Base-by-base conservation (phyloP, 2,113 vertebrate species). In the Rynchops niger region DNA sequence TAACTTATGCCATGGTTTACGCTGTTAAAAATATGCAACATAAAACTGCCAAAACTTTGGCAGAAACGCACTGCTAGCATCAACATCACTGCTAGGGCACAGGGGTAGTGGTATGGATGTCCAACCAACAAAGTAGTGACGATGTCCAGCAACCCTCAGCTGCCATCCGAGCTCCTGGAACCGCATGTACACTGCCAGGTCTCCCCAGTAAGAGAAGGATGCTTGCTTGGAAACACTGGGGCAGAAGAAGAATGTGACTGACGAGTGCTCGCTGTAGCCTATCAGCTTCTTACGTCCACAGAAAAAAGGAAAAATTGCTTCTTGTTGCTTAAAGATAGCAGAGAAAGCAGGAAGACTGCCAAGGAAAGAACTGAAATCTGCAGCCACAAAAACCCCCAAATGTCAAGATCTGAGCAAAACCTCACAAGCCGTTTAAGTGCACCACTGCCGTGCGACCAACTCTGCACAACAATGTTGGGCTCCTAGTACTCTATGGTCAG, bases 391-490 rank as follows among this genome's bases (percentile, higher is more conserved):
- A 56, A 4, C 0, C 7, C 23, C n/a, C 40, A 36, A n/a, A 65
- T 14, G 45, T 8, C 3, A 58, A 67, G 17, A 59, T 36, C 3
- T 21, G 71, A 93, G 78, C 55, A 74, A 84, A 96, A 66, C 38
- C 50, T 58, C 25, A 3, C 27, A n/a, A 71, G 61, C 12, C 38
- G 42, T 20, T 15, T 43, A 62, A 86, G 17, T 5, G 47, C 49
- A 25, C 16, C 9, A 9, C 55, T 73, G 58, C 16, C 6, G 5
- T 1, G 2, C 18, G 49, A 69, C 20, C 6, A 55, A n/a, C 55
- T 38, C 10, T 5, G 45, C 29, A 25, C 0, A 6, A 22, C 27
- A 70, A 22, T 0, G 22, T 6, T 10, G 8, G 14, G 36, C 3
- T 27, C 78, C 45, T 9, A 1, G 6, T 1, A 9, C 19, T 30